A percentile compares a stretch with the other conserved stretches of the same genome.
These are phyloP conservation scores for Ellobium chinense DNA, from an alignment of 2,888 invertebrate genomes.

Conservation along the genomic window DNA sequence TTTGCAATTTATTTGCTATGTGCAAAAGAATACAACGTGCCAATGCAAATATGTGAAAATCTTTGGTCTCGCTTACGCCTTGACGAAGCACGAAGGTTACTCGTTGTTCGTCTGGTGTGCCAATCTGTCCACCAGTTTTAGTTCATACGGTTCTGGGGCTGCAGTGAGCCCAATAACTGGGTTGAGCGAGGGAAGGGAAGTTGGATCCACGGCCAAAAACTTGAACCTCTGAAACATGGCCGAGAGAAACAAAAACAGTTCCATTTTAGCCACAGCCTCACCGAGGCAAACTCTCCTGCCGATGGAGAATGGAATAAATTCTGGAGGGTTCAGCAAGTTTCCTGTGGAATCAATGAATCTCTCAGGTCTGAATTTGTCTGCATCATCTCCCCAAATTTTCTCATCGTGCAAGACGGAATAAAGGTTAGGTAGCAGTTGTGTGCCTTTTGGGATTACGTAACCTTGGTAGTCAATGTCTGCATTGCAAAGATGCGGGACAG, in stretches of 20 bases:
- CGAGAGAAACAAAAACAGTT: constrained; percentile 37
- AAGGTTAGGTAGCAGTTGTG: constrained; percentile 59
- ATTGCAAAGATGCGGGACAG: not conserved
- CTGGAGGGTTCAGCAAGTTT: constrained; percentile 36
- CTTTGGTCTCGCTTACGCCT: too few relatives aligned
- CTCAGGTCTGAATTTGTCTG: constrained; percentile 62
- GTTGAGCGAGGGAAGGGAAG: constrained; percentile 4
- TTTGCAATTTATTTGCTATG: too few relatives aligned
- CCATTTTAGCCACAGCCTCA: constrained; percentile 30
- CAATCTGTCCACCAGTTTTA: not conserved
- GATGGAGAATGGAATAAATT: constrained; percentile 53
- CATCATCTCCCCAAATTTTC: constrained; percentile 57
- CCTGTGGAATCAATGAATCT: constrained; percentile 58
- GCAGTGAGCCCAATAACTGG: constrained; percentile 1
- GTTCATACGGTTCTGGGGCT: not conserved
- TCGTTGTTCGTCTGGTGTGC: too few relatives aligned
- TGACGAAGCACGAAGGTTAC: too few relatives aligned
- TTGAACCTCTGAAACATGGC: constrained; percentile 31
- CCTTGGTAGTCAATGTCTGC: constrained; percentile 64
- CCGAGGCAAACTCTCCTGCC: constrained; percentile 45
- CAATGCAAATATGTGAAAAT: too few relatives aligned
- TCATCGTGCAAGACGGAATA: constrained; percentile 60
- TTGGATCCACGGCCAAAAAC: constrained; percentile 17
- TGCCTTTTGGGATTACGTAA: constrained; percentile 67
- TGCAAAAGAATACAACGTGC: too few relatives aligned